Percentiles rank a stretch among this genome's conserved stretches.
phyloP scores from a whole-genome alignment of 2,113 vertebrate genomes.

The Sceloporus undulatus region DNA sequence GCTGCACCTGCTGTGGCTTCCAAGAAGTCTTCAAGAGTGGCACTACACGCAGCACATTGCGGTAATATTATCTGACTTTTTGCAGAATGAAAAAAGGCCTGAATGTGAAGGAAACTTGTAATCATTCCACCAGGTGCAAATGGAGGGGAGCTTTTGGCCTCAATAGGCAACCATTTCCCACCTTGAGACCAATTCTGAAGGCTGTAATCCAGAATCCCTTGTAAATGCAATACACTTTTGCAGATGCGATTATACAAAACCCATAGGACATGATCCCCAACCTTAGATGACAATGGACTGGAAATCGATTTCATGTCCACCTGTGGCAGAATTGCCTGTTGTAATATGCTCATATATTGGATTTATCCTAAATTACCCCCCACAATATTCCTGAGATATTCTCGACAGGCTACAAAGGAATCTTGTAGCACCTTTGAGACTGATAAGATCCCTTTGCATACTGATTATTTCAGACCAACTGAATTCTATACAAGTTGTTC shows the following conservation, averaged over 20 bases:
- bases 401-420: too few species aligned
- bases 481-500: too few species aligned
- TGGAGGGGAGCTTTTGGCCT: background rate
- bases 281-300: background rate
- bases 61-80: slow-evolving; percentile 2
- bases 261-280: background rate
- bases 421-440: too few species aligned
- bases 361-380: too few species aligned
- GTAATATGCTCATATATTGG: background rate
- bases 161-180: background rate
- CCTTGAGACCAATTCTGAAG: background rate
- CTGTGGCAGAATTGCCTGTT: background rate
- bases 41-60: slow-evolving; percentile 7
- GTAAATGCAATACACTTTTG: background rate
- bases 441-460: too few species aligned
- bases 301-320: background rate
- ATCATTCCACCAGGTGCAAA: background rate
- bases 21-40: slow-evolving; percentile 15
- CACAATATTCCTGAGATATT: too few species aligned
- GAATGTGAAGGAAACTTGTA: background rate
- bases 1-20: slow-evolving; percentile 34
- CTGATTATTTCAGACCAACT: too few species aligned
- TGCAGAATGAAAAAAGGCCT: background rate
- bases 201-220: background rate
- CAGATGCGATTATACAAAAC: background rate